Percentiles rank a stretch among this genome's conserved stretches.
Conservation (phyloP, 2,797 vertebrate species). For the Acomys russatus region DNA sequence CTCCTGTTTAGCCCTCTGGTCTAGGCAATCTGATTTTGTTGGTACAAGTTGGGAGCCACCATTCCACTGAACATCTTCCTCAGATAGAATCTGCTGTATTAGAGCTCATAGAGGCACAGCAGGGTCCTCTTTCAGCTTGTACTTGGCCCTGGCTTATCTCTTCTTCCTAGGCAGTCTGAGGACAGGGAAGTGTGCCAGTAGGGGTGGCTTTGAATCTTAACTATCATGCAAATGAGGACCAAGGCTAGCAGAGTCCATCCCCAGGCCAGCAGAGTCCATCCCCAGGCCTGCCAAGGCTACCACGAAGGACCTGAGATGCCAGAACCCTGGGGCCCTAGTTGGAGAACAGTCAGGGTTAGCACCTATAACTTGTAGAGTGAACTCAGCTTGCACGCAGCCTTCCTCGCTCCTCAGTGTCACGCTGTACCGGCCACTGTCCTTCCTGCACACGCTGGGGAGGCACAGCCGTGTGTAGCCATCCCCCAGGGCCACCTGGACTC, state of each 20-base stretch:
- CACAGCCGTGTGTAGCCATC: slow-evolving; percentile 89
- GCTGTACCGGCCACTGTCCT: slow-evolving; percentile 92
- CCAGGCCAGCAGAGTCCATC: background rate
- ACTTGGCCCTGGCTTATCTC: background rate
- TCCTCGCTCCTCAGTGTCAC: slow-evolving; percentile 92
- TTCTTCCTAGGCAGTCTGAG: background rate
- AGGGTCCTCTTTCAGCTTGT: background rate
- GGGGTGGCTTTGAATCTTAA: background rate
- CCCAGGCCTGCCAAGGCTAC: background rate
- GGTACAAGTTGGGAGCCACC: too few relatives aligned
- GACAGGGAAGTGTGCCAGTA: accelerated
- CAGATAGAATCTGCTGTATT: background rate
- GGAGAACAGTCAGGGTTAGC: slow-evolving; percentile 73
- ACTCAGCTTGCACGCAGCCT: slow-evolving; percentile 89
- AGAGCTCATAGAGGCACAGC: background rate
- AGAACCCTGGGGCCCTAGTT: background rate
- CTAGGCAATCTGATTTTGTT: background rate
- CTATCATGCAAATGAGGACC: background rate
- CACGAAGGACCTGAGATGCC: background rate
- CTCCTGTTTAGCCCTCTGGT: background rate
- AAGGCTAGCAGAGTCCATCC: background rate
- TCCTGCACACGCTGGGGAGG: slow-evolving; percentile 90
- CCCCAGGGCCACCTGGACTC: slow-evolving; percentile 89
- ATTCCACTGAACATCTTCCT: too few relatives aligned
- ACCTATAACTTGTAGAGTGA: slow-evolving; percentile 93